A percentile compares a stretch with the other conserved stretches of the same genome.
Conservation (phyloP, 2,797 vertebrate genomes). For the Mormyrus proboscirostris region DNA sequence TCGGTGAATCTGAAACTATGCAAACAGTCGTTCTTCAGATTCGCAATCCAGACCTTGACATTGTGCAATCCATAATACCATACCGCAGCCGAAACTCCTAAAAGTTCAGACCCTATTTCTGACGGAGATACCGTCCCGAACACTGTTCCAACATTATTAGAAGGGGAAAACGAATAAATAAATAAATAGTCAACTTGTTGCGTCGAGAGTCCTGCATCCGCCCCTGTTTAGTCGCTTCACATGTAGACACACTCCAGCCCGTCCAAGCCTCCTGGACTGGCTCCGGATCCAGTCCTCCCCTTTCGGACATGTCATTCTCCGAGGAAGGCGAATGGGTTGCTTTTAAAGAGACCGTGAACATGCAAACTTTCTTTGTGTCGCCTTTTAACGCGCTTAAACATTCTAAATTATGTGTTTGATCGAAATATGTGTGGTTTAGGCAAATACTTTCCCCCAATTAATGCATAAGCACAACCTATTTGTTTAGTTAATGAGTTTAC, state of each 20-base stretch:
- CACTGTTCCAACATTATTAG: background rate
- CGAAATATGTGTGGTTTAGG: background rate
- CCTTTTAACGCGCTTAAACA: background rate
- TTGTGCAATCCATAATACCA: slow-evolving; percentile 24
- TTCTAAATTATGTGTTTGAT: background rate
- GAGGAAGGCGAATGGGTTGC: slow-evolving; percentile 11
- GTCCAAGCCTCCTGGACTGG: slow-evolving; percentile 21
- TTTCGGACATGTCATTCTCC: slow-evolving; percentile 22
- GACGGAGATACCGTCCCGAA: background rate
- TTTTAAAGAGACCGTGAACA: slow-evolving; percentile 27
- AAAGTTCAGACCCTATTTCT: slow-evolving; percentile 19
- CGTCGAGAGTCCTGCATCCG: slow-evolving; percentile 15
- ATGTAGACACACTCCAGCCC: slow-evolving; percentile 25
- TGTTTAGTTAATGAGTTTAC: background rate
- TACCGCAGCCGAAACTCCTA: background rate
- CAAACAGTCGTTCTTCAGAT: slow-evolving; percentile 2
- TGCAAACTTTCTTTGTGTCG: background rate
- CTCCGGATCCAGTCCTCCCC: slow-evolving; percentile 22
- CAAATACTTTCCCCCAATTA: background rate
- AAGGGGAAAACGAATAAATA: background rate
- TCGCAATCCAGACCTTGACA: slow-evolving; percentile 21
- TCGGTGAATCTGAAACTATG: background rate
- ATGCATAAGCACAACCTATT: background rate
- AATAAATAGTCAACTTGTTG: background rate
- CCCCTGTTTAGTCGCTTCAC: slow-evolving; percentile 21